phyloP scores from a whole-genome alignment of 2,888 invertebrate species.

The Latheticus oryzae region DNA sequence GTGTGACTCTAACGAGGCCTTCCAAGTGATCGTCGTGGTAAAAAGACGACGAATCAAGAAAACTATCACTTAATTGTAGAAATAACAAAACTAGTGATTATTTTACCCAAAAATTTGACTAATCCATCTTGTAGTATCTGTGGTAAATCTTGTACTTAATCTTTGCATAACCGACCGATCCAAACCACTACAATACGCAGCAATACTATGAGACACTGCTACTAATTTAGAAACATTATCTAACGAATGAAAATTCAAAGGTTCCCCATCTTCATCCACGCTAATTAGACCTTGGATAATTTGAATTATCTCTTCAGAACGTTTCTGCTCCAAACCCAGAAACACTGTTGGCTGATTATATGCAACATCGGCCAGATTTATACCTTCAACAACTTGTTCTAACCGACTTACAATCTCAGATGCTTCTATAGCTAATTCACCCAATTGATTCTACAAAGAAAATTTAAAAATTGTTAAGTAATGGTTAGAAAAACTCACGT shows the following conservation, averaged over 20 bases:
- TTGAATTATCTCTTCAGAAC: constrained; percentile 71
- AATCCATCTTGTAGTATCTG: constrained; percentile 90
- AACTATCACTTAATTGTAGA: constrained; percentile 72
- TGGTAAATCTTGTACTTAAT: constrained; percentile 83
- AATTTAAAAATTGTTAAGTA: constrained; percentile 38
- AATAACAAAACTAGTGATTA: constrained; percentile 1
- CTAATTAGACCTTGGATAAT: constrained; percentile 71
- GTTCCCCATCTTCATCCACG: constrained; percentile 74
- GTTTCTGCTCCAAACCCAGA: constrained; percentile 62
- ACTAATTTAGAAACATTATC: constrained; percentile 75
- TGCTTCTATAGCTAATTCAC: constrained; percentile 65
- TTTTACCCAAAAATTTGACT: constrained; percentile 84
- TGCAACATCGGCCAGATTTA: constrained; percentile 51
- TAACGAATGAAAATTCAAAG: constrained; percentile 70
- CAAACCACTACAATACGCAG: constrained; percentile 87
- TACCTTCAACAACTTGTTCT: constrained; percentile 63
- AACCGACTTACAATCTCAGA: constrained; percentile 65
- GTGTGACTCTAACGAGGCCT: constrained; percentile 84
- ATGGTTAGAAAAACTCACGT: constrained; percentile 47
- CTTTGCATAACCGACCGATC: constrained; percentile 83
- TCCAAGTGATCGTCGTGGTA: constrained; percentile 91
- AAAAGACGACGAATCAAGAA: constrained; percentile 84
- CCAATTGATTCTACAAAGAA: constrained; percentile 58
- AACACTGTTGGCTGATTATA: constrained; percentile 59
- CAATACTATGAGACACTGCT: constrained; percentile 87